Percentiles rank a stretch among this genome's conserved stretches.
Evolutionary conservation across 2,888 invertebrate genomes (phyloP).

Genomic region (Drosophila prostipennis): DNA sequence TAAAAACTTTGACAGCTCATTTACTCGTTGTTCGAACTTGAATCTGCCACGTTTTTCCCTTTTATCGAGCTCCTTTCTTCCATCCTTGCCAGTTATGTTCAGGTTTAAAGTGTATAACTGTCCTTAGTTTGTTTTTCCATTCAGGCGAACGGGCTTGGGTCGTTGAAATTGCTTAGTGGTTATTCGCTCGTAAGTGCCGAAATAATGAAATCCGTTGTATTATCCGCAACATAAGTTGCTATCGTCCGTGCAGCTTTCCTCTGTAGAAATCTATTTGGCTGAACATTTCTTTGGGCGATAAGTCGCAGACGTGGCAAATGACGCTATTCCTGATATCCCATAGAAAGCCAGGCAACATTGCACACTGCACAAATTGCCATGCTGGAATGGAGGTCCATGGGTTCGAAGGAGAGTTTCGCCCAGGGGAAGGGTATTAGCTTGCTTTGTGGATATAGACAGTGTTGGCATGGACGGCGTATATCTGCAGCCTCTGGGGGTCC

Average conservation of each 20-base stretch:
- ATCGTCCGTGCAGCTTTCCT: constrained; percentile 45
- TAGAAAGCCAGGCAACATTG: constrained; percentile 34
- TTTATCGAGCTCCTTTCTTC: constrained; percentile 11
- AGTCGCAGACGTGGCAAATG: constrained; percentile 81
- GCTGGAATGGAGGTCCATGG: constrained; percentile 32
- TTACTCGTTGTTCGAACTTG: constrained; percentile 79
- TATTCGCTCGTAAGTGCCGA: constrained; percentile 78
- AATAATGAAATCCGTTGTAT: constrained; percentile 79
- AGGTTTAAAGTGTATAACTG: constrained; percentile 76
- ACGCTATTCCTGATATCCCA: constrained; percentile 56
- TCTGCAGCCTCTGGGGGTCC: neutral
- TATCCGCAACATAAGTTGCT: constrained; percentile 75
- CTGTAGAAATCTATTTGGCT: constrained; percentile 67
- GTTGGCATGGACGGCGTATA: neutral
- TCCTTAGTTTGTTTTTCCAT: constrained; percentile 54
- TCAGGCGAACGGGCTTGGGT: constrained; percentile 65
- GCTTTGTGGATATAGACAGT: neutral
- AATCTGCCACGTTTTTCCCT: constrained; percentile 18
- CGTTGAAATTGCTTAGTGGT: constrained; percentile 75
- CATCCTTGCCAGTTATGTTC: constrained; percentile 57
- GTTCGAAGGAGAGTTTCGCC: neutral
- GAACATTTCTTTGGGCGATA: constrained; percentile 79
- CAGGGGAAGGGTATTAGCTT: constrained; percentile 5
- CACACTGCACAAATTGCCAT: constrained; percentile 43
- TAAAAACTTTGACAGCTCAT: constrained; percentile 81